These are phyloP conservation scores for Aphelinus certus DNA, from an alignment of 1,140 invertebrate genomes.

Conservation along the genomic window DNA sequence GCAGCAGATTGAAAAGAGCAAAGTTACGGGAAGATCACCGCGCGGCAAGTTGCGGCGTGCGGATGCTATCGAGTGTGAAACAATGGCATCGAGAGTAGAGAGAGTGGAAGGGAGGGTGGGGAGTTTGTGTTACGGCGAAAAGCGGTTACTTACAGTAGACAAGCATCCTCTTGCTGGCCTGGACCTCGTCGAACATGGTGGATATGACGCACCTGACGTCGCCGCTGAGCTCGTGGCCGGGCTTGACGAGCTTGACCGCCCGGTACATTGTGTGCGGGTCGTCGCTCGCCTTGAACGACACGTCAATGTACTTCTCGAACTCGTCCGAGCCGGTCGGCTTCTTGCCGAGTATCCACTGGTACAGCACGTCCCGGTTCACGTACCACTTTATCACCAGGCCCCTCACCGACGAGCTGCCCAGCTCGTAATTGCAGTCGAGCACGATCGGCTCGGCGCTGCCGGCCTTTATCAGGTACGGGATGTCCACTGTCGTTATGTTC, in stretches of 20 bases:
- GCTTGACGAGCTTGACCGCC: constrained; percentile 75
- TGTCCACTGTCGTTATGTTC: constrained; percentile 74
- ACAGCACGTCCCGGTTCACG: constrained; percentile 76
- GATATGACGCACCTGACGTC: constrained; percentile 80
- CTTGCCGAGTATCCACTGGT: constrained; percentile 79
- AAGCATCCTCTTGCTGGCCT: constrained; percentile 74
- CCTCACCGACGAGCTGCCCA: constrained; percentile 63
- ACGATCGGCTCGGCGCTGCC: constrained; percentile 73
- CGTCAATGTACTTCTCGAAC: constrained; percentile 70
- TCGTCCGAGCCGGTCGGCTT: constrained; percentile 72
- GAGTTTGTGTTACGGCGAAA: neutral
- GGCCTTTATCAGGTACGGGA: constrained; percentile 75
- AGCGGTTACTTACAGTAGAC: constrained; percentile 73
- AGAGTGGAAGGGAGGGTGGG: too few species aligned
- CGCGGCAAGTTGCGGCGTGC: too few species aligned
- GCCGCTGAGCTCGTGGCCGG: constrained; percentile 78
- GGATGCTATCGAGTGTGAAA: too few species aligned
- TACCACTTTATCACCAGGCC: constrained; percentile 83
- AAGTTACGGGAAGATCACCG: too few species aligned
- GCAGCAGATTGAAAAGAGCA: too few species aligned
- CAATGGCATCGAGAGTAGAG: too few species aligned
- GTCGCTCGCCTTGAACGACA: constrained; percentile 72
- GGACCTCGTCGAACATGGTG: constrained; percentile 76
- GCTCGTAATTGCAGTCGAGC: constrained; percentile 80
- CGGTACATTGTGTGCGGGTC: constrained; percentile 74